Base-by-base conservation (phyloP, 2,888 invertebrate genomes). In the Nipponacmea schrenckii region DNA sequence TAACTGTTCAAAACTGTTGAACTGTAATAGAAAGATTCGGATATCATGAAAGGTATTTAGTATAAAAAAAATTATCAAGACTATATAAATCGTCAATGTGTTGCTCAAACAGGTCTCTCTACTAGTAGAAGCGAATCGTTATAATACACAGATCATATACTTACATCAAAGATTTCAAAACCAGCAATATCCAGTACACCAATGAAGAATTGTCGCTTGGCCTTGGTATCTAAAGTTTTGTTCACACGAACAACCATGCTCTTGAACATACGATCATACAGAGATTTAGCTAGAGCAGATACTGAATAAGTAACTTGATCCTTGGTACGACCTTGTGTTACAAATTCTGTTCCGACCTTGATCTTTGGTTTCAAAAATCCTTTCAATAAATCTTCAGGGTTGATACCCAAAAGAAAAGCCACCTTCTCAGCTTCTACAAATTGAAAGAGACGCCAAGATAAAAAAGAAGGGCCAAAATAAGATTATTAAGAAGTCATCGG, bases 141-240 rank as follows among this genome's bases (percentile, higher is more conserved):
- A 31, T 31, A 31, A 31, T 31, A 31, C 31, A 31, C 31, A 31
- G 31, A 31, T 31, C 31, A 31, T 3, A 39, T 39, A 73, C 76
- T 77, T 72, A 85, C 89, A 82, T 99, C 98, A 93, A 98, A 98
- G 92, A 98, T 99, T 92, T 98, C 98, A 91, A 98, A 98, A 92
- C 98, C 98, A 90, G 98, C 98, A 92, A 98, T 98, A 96, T 98
- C 98, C 93, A 98, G 93, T 90, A 98, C 98, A 95, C 98, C 97
- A 91, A 98, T 98, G 93, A 98, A 98, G 91, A 96, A 95, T 90
- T 96, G 96, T 90, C 97, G 94, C 92, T 98, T 97, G 91, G 96
- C 96, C 91, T 97, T 95, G 90, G 97, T 97, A 92, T 97, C 97
- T 90, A 98, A 92, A 85, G 98, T 98, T 91, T 97, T 96, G 94